Percentiles rank a stretch among this genome's conserved stretches.
phyloP scores from a whole-genome alignment of 2,888 invertebrate species.

The Cepaea hortensis region DNA sequence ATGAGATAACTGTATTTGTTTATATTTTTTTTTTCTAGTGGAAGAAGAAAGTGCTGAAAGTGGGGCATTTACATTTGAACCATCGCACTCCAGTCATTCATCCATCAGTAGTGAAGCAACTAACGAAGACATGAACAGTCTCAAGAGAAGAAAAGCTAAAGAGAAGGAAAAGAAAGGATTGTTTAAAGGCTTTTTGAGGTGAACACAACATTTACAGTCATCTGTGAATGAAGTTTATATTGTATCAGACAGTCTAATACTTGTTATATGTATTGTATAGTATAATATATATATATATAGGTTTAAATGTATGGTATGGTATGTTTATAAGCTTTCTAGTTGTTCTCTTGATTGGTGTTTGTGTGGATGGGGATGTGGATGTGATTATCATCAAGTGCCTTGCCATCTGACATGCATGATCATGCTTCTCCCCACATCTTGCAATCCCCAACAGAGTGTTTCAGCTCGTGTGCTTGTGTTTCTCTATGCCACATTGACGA shows the following conservation, averaged over 20 bases:
- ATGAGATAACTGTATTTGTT: background rate
- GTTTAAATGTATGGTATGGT: no score
- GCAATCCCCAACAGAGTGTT: no score
- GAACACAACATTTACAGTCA: conserved; percentile 1
- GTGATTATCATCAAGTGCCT: no score
- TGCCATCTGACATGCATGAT: no score
- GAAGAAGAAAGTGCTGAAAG: conserved; percentile 78
- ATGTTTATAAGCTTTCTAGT: no score
- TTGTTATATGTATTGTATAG: background rate
- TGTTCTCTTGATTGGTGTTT: no score
- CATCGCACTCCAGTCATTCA: conserved; percentile 66
- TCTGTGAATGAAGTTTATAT: background rate
- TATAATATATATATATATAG: background rate
- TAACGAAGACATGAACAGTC: conserved; percentile 57
- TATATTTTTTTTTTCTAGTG: conserved; percentile 69
- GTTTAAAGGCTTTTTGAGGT: conserved; percentile 82
- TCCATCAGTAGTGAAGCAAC: conserved; percentile 69
- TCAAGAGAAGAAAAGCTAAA: conserved; percentile 64
- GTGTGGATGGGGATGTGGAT: no score
- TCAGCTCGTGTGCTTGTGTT: no score
- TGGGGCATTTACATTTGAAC: conserved; percentile 63
- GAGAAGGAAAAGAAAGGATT: conserved; percentile 78
- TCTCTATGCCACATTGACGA: no score
- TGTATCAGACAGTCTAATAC: no score
- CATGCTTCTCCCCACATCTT: no score